Percentiles rank a stretch among this genome's conserved stretches.
Evolutionary conservation across 2,797 vertebrate species (phyloP).

Genomic region (Pempheris klunzingeri): DNA sequence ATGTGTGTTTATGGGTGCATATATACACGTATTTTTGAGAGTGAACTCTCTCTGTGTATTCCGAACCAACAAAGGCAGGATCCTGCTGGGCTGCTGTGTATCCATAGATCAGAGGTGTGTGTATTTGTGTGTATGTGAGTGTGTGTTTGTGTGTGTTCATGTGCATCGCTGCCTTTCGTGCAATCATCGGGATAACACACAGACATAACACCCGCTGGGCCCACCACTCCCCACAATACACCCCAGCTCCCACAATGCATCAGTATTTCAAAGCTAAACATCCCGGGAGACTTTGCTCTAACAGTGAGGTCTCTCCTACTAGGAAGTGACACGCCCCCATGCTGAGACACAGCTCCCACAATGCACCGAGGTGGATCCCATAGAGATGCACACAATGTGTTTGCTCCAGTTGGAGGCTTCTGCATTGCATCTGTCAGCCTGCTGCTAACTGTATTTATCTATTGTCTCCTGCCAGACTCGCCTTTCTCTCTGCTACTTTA

Average conservation of each 20-base stretch:
- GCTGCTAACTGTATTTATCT: conserved; percentile 44
- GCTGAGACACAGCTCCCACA: conserved; percentile 80
- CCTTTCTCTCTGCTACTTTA: conserved; percentile 31
- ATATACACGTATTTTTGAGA: conserved; percentile 52
- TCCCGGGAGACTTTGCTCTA: conserved; percentile 77
- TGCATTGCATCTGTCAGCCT: conserved; percentile 60
- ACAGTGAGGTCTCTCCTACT: conserved; percentile 78
- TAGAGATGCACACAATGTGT: conserved; percentile 62
- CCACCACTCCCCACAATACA: conserved; percentile 71
- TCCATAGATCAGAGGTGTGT: conserved; percentile 75
- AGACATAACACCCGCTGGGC: conserved; percentile 71
- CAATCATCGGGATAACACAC: conserved; percentile 70
- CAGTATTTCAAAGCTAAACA: conserved; percentile 78
- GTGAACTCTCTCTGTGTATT: conserved; percentile 72
- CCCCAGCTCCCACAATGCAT: conserved; percentile 77
- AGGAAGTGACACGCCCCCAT: conserved; percentile 81
- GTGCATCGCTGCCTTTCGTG: conserved; percentile 45
- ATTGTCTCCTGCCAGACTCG: conserved; percentile 22
- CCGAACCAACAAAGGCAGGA: conserved; percentile 70
- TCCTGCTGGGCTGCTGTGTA: conserved; percentile 79
- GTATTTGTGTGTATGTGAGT: conserved; percentile 37
- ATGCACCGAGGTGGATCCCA: conserved; percentile 74
- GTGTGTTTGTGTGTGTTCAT: conserved; percentile 26
- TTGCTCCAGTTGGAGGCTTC: conserved; percentile 56
- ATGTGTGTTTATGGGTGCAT: conserved; percentile 57